phyloP scores from a whole-genome alignment of 1,140 invertebrate genomes.

The Dufourea novaeangliae region DNA sequence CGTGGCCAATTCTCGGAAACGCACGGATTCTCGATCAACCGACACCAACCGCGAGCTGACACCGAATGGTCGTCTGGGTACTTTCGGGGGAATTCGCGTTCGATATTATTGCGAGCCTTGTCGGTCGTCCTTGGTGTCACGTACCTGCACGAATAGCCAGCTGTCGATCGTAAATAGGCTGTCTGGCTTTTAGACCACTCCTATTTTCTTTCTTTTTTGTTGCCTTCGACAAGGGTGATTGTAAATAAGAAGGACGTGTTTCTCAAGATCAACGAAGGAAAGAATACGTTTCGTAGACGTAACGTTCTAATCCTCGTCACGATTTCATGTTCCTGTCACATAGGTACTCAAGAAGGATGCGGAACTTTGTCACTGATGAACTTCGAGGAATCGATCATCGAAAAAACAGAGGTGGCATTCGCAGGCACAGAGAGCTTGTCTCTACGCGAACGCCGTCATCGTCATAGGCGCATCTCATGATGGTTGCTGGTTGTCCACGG shows the following conservation, averaged over 20 bases:
- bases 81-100: background rate
- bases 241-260: background rate
- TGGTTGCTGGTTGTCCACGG: background rate
- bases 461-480: background rate
- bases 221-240: background rate
- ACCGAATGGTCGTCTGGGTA: background rate
- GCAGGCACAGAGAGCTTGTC: too few species aligned
- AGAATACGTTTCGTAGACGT: too few species aligned
- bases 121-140: background rate
- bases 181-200: background rate
- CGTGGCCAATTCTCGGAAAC: background rate
- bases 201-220: too few species aligned
- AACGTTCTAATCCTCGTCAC: too few species aligned
- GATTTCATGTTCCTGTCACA: background rate
- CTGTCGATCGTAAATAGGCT: background rate
- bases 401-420: background rate
- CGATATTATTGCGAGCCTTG: background rate
- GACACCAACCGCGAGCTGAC: too few species aligned
- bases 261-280: too few species aligned
- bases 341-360: too few species aligned
- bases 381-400: background rate
- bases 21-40: too few species aligned
- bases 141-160: too few species aligned
- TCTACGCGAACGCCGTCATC: too few species aligned
- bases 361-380: background rate